A percentile compares a stretch with the other conserved stretches of the same genome.
Evolutionary conservation across 2,113 vertebrate species (phyloP).

Genomic region (Diphyllodes magnificus): DNA sequence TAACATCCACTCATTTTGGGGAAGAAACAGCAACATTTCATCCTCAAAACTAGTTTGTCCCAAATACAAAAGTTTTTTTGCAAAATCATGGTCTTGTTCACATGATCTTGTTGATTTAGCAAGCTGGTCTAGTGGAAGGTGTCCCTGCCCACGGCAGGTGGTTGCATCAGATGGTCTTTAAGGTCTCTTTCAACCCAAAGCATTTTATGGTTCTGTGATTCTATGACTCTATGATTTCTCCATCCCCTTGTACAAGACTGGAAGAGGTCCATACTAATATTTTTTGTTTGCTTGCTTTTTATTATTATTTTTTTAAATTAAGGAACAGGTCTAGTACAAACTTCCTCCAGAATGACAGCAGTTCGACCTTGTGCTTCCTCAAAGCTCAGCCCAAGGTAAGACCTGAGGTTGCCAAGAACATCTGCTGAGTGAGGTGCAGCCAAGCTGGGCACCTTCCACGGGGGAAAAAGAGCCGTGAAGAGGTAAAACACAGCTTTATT

Average conservation of each 20-base stretch:
- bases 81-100: neutral
- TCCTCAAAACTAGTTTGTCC: neutral
- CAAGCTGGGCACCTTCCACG: neutral
- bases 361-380: neutral
- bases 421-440: neutral
- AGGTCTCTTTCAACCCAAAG: neutral
- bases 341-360: neutral
- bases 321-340: neutral
- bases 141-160: neutral
- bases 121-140: neutral
- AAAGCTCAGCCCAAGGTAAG: neutral
- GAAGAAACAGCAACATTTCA: neutral
- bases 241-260: neutral
- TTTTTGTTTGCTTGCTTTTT: neutral
- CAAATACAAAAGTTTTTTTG: neutral
- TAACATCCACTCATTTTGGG: fast-evolving
- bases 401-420: neutral
- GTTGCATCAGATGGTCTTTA: neutral
- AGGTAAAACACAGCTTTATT: neutral
- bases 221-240: neutral
- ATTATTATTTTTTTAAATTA: neutral
- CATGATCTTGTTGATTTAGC: neutral
- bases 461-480: neutral
- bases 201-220: neutral
- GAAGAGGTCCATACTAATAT: neutral